Percentiles rank a stretch among this genome's conserved stretches.
phyloP scores from a whole-genome alignment of 2,888 invertebrate genomes.

The Allygus modestus region DNA sequence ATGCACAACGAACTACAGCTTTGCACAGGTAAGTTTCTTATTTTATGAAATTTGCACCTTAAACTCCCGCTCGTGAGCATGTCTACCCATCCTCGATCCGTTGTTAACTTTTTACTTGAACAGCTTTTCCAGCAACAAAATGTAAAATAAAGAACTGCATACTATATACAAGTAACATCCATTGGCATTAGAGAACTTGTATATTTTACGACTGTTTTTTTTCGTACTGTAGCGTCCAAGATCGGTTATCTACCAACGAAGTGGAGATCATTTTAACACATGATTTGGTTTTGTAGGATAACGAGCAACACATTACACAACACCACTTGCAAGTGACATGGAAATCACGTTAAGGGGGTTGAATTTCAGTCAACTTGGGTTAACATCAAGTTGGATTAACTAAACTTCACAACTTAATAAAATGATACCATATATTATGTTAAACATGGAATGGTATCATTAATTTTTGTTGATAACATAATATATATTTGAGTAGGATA shows the following conservation, averaged over 20 bases:
- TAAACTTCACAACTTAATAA: too few species aligned
- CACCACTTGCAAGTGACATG: too few species aligned
- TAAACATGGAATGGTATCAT: constrained; percentile 62
- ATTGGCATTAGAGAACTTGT: constrained; percentile 54
- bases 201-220: constrained; percentile 33
- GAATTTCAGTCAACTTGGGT: too few species aligned
- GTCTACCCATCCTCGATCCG: too few species aligned
- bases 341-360: too few species aligned
- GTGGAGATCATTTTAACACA: too few species aligned
- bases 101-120: not conserved
- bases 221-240: not conserved
- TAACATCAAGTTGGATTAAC: too few species aligned
- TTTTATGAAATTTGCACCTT: not conserved
- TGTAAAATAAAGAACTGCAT: not conserved
- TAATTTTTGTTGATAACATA: not conserved
- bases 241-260: not conserved
- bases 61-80: not conserved
- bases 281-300: too few species aligned
- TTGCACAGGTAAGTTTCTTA: constrained; percentile 70
- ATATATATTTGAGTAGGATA: too few species aligned
- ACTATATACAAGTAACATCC: constrained; percentile 57
- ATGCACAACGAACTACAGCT: constrained; percentile 71
- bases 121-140: not conserved
- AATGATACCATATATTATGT: constrained; percentile 60
- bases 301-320: too few species aligned